Conservation (phyloP, 2,797 vertebrate species). For the Fistularia commersonii region DNA sequence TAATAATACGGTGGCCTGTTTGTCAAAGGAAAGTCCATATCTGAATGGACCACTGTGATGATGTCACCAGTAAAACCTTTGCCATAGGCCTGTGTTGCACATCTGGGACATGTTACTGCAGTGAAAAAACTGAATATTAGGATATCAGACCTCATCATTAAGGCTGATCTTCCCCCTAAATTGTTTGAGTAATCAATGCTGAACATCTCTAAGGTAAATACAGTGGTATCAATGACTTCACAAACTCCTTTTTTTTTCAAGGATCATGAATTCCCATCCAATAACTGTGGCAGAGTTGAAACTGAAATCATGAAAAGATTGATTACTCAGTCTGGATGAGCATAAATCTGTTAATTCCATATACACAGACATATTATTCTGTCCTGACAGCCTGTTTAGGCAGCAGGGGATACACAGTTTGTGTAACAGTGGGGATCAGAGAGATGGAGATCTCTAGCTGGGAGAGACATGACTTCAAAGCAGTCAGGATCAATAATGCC, state of each 20-base stretch:
- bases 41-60: conserved; percentile 59
- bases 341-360: conserved; percentile 5
- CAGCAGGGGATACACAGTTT: conserved; percentile 22
- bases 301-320: too few relatives aligned
- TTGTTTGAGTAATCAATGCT: conserved; percentile 11
- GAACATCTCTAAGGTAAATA: conserved; percentile 14
- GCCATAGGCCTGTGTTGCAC: conserved; percentile 30
- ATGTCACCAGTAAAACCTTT: conserved; percentile 54
- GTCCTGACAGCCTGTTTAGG: conserved; percentile 8
- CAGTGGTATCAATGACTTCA: conserved; percentile 19
- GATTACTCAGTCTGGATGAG: too few relatives aligned
- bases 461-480: conserved; percentile 72
- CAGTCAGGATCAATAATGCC: conserved; percentile 69
- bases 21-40: conserved; percentile 49
- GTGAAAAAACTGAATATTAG: conserved; percentile 42
- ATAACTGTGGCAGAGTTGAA: neutral
- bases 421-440: conserved; percentile 42
- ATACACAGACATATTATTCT: conserved; percentile 11
- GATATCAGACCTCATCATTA: conserved; percentile 41
- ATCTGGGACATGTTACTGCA: conserved; percentile 64
- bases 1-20: conserved; percentile 60
- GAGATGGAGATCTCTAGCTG: conserved; percentile 57
- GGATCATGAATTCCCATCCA: conserved; percentile 4
- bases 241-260: conserved; percentile 2
- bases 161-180: conserved; percentile 20